phyloP scores from a whole-genome alignment of 2,888 invertebrate genomes.

The Spisula subtruncata region DNA sequence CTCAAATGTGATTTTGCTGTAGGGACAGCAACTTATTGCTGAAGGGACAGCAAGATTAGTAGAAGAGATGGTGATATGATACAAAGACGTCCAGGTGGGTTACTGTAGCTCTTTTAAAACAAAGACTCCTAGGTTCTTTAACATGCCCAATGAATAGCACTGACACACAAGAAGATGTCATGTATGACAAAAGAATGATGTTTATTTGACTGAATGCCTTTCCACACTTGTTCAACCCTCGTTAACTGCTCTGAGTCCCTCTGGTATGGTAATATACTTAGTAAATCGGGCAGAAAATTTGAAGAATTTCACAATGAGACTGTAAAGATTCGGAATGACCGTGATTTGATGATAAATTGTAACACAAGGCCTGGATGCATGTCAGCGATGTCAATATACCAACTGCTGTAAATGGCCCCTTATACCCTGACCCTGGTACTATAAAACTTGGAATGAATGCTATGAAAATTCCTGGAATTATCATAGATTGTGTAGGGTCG shows the following conservation, averaged over 20 bases:
- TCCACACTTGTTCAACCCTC: neutral
- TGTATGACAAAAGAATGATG: neutral
- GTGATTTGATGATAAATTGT: conserved; percentile 46
- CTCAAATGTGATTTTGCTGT: no score
- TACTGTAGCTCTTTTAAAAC: no score
- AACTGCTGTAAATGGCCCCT: conserved; percentile 36
- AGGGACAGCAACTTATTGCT: no score
- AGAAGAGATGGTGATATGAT: no score
- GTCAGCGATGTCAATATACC: conserved; percentile 38
- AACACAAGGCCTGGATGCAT: conserved; percentile 47
- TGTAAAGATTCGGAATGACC: conserved; percentile 10
- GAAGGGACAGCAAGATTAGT: no score
- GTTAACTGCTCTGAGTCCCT: neutral
- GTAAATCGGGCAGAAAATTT: conserved; percentile 30
- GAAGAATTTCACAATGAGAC: conserved; percentile 31
- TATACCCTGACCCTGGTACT: neutral
- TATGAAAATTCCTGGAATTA: conserved; percentile 14
- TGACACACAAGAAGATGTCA: neutral
- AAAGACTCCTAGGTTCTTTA: no score
- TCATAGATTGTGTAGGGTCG: conserved; percentile 26
- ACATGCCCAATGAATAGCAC: no score
- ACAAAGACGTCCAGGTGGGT: no score
- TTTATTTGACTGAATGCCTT: neutral
- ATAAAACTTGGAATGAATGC: conserved; percentile 26
- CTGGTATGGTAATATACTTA: conserved; percentile 22